phyloP scores from a whole-genome alignment of 1,140 invertebrate genomes.

The Mylabris phalerata region DNA sequence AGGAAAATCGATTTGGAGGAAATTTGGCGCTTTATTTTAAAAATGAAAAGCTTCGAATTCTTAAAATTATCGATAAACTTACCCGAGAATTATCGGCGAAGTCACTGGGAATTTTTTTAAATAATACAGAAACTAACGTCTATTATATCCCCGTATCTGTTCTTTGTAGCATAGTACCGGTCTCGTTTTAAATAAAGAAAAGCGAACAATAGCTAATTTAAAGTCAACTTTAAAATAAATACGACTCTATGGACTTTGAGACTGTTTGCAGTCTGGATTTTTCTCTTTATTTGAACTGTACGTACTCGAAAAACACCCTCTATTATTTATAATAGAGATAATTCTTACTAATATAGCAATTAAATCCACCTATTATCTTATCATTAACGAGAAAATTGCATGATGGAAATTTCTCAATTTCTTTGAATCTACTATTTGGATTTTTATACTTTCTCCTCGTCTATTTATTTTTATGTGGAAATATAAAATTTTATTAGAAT shows the following conservation, averaged over 20 bases:
- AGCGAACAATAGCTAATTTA: conserved; percentile 7
- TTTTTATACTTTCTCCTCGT: too few relatives aligned
- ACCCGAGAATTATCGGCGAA: neutral
- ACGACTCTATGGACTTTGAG: neutral
- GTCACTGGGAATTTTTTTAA: neutral
- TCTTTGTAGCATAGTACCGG: conserved; percentile 13
- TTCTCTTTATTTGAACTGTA: neutral
- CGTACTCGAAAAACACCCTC: too few relatives aligned
- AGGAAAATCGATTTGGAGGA: conserved; percentile 20
- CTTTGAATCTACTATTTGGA: too few relatives aligned
- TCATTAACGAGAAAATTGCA: too few relatives aligned
- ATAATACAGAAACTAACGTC: neutral
- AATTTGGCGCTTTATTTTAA: neutral
- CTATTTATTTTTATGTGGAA: too few relatives aligned
- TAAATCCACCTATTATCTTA: too few relatives aligned
- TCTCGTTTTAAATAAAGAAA: conserved; percentile 13
- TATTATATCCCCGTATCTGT: neutral
- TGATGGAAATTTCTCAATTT: too few relatives aligned
- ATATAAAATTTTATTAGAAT: too few relatives aligned
- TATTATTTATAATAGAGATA: too few relatives aligned
- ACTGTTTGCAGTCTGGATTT: neutral
- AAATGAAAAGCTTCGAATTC: neutral
- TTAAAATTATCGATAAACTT: too few relatives aligned
- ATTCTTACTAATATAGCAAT: too few relatives aligned
- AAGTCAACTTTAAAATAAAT: conserved; percentile 5